Conservation (phyloP, 2,888 invertebrate species). For the Ernsta delagoae region DNA sequence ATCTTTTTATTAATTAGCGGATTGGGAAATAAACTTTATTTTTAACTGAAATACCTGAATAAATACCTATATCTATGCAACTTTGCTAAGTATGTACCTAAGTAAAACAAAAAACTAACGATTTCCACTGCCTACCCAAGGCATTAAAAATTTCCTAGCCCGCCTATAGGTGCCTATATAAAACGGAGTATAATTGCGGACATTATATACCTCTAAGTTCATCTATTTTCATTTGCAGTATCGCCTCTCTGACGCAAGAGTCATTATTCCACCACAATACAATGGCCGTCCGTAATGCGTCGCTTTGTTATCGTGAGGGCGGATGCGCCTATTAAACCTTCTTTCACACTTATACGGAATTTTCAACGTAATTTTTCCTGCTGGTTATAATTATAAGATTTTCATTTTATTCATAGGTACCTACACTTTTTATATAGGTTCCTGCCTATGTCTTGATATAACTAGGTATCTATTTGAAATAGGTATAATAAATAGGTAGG, state of each 20-base stretch:
- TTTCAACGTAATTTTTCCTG: constrained; percentile 27
- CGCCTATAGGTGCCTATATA: too few relatives aligned
- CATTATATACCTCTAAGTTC: constrained; percentile 31
- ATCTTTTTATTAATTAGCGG: too few relatives aligned
- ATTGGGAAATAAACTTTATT: too few relatives aligned
- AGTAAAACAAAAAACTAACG: too few relatives aligned
- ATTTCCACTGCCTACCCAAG: too few relatives aligned
- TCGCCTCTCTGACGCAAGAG: constrained; percentile 14
- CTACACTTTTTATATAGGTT: too few relatives aligned
- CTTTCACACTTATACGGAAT: constrained; percentile 36
- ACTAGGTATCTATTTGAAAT: too few relatives aligned
- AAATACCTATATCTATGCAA: too few relatives aligned
- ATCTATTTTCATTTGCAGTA: constrained; percentile 31
- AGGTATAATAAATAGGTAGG: too few relatives aligned
- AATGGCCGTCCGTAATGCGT: constrained; percentile 16
- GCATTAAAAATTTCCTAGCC: not conserved
- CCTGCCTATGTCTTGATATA: too few relatives aligned
- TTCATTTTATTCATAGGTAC: not conserved
- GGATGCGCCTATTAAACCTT: constrained; percentile 36
- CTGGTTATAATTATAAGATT: constrained; percentile 11
- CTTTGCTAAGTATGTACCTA: too few relatives aligned
- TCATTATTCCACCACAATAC: constrained; percentile 32
- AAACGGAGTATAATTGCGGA: constrained; percentile 24
- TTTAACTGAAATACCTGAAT: too few relatives aligned
- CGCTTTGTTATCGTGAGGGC: constrained; percentile 24